phyloP scores from a whole-genome alignment of 2,888 invertebrate genomes.

The Notocelia uddmanniana region DNA sequence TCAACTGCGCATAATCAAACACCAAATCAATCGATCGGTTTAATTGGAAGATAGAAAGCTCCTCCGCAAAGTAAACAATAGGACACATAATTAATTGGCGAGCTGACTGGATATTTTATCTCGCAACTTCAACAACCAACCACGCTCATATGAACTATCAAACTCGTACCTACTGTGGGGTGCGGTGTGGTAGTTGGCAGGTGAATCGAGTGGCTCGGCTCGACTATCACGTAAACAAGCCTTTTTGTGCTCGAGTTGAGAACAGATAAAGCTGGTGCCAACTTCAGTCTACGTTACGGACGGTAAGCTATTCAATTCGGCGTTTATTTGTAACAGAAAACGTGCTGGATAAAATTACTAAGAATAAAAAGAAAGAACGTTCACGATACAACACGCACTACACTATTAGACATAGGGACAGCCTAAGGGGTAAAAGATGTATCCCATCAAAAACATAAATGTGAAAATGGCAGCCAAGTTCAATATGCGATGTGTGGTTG shows the following conservation, averaged over 20 bases:
- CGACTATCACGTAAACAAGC: constrained; percentile 42
- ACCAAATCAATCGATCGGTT: constrained; percentile 5
- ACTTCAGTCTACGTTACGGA: constrained; percentile 38
- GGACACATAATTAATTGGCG: constrained; percentile 14
- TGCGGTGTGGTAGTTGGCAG: constrained; percentile 42
- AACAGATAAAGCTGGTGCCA: constrained; percentile 45
- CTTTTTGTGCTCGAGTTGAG: constrained; percentile 41
- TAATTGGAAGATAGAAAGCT: constrained; percentile 27
- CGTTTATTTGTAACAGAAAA: constrained; percentile 26
- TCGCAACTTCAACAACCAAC: not conserved
- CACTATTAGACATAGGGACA: not conserved
- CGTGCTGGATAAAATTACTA: constrained; percentile 2
- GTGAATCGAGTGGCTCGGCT: constrained; percentile 42
- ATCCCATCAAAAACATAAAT: no score
- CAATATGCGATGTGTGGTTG: no score
- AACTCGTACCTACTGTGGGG: not conserved
- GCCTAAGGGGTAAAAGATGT: constrained; percentile 2
- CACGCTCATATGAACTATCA: constrained; percentile 16
- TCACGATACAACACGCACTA: not conserved
- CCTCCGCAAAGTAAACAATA: constrained; percentile 20
- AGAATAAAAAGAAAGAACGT: constrained; percentile 17
- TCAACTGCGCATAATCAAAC: constrained; percentile 21
- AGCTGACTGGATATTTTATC: constrained; percentile 12
- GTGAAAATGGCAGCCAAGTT: no score
- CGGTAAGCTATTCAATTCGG: constrained; percentile 35